Evolutionary conservation across 2,113 vertebrate species (phyloP).

Genomic region (Varanus salvator): DNA sequence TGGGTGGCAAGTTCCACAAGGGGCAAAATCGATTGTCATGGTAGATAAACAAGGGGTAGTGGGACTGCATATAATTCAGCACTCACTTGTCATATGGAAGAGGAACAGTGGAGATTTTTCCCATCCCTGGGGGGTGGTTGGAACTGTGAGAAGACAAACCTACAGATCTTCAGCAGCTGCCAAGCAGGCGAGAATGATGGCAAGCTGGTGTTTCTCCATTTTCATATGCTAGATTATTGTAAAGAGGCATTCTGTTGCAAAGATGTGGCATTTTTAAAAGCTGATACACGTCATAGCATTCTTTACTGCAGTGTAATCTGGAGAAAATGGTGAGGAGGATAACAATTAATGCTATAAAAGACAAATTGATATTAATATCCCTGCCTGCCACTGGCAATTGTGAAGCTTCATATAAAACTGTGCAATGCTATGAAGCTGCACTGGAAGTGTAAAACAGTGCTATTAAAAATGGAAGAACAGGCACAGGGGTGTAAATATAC

Average conservation of each 20-base stretch:
- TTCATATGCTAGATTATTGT: conserved; percentile 34
- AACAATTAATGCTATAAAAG: not conserved
- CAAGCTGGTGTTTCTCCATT: not conserved
- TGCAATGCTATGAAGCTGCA: not conserved
- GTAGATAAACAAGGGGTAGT: conserved; percentile 73
- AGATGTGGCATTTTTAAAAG: not conserved
- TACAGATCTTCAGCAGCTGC: conserved; percentile 57
- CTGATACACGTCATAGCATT: not conserved
- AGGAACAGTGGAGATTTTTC: conserved; percentile 47
- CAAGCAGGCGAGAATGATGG: conserved; percentile 38
- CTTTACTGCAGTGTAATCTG: conserved; percentile 5
- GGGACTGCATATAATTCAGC: conserved; percentile 60
- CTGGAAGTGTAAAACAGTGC: not conserved
- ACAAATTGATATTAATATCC: not conserved
- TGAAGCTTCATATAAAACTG: not conserved
- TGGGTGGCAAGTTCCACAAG: conserved; percentile 61
- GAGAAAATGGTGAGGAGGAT: not conserved
- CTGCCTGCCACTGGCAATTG: not conserved
- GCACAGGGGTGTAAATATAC: not conserved
- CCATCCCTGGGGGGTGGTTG: conserved; percentile 43
- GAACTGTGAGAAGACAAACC: conserved; percentile 11
- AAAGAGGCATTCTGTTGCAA: conserved; percentile 3
- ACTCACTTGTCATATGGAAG: conserved; percentile 63
- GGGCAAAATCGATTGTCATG: conserved; percentile 64
- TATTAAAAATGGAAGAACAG: not conserved